These are phyloP conservation scores for Portevinia maculata DNA, from an alignment of 2,888 invertebrate species.

Conservation along the genomic window DNA sequence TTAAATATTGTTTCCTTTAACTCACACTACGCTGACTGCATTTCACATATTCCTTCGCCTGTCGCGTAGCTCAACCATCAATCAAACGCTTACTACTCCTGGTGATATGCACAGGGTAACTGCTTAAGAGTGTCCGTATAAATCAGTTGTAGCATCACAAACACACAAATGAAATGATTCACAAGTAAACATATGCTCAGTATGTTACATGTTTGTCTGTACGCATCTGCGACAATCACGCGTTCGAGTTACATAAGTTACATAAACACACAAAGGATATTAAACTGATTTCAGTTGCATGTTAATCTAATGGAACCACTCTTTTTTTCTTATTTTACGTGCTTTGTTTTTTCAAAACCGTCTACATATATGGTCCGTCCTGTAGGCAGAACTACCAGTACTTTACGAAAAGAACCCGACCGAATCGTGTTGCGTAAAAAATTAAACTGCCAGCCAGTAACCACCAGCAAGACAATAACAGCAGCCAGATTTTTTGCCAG, in stretches of 20 bases:
- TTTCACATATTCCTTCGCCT: conserved; percentile 37
- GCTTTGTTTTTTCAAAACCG: conserved; percentile 26
- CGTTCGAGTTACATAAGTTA: conserved; percentile 62
- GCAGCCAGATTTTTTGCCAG: conserved; percentile 11
- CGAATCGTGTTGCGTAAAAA: conserved; percentile 44
- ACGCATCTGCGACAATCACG: conserved; percentile 29
- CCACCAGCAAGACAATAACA: conserved; percentile 29
- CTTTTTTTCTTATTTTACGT: conserved; percentile 26
- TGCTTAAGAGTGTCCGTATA: conserved; percentile 32
- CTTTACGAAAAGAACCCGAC: conserved; percentile 35
- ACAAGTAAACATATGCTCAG: conserved; percentile 2
- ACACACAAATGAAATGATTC: conserved; percentile 11
- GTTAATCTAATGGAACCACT: not conserved
- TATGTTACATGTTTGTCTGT: conserved; percentile 16
- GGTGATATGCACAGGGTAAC: conserved; percentile 11
- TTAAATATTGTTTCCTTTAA: conserved; percentile 52
- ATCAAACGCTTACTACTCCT: conserved; percentile 41
- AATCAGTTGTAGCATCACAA: conserved; percentile 42
- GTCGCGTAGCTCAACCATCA: conserved; percentile 46
- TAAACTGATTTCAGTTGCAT: conserved; percentile 13
- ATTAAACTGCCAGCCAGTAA: conserved; percentile 55
- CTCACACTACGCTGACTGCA: conserved; percentile 39
- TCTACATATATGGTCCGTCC: not conserved
- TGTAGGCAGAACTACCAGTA: conserved; percentile 26
- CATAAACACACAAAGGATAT: conserved; percentile 56